Percentiles rank a stretch among this genome's conserved stretches.
Evolutionary conservation across 2,888 invertebrate species (phyloP).

Genomic region (Ceriagrion tenellum): DNA sequence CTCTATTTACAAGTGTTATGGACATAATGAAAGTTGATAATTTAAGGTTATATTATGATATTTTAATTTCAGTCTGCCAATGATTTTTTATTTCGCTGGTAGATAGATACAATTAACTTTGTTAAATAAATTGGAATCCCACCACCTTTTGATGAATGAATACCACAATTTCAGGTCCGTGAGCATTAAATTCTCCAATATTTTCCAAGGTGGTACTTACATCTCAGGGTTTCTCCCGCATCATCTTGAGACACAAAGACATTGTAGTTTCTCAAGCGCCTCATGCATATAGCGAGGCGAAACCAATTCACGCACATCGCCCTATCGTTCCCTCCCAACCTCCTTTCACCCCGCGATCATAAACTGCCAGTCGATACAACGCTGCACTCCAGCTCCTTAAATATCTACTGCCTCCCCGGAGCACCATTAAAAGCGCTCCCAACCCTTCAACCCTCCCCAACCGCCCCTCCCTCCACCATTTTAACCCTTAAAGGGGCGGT

Average conservation of each 20-base stretch:
- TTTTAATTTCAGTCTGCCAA: too few relatives aligned
- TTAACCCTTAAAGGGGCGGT: not conserved
- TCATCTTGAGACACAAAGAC: not conserved
- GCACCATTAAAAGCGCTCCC: not conserved
- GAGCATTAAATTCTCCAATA: too few relatives aligned
- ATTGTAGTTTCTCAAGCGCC: not conserved
- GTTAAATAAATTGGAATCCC: too few relatives aligned
- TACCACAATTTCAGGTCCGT: too few relatives aligned
- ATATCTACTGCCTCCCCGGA: not conserved
- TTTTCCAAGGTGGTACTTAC: too few relatives aligned
- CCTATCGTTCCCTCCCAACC: not conserved
- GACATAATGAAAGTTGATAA: too few relatives aligned
- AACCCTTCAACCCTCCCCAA: not conserved
- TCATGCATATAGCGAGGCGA: not conserved
- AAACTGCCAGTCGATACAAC: slow-evolving; percentile 10
- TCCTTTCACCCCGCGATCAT: not conserved
- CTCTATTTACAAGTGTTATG: too few relatives aligned
- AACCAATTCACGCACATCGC: not conserved
- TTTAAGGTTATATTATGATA: too few relatives aligned
- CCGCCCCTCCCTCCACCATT: not conserved
- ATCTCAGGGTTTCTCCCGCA: too few relatives aligned
- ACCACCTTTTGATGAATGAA: too few relatives aligned
- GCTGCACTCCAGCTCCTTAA: not conserved
- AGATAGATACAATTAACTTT: too few relatives aligned
- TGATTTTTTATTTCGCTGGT: too few relatives aligned